These are phyloP conservation scores for Centruroides vittatus DNA, from an alignment of 1,140 invertebrate genomes.

Conservation along the genomic window DNA sequence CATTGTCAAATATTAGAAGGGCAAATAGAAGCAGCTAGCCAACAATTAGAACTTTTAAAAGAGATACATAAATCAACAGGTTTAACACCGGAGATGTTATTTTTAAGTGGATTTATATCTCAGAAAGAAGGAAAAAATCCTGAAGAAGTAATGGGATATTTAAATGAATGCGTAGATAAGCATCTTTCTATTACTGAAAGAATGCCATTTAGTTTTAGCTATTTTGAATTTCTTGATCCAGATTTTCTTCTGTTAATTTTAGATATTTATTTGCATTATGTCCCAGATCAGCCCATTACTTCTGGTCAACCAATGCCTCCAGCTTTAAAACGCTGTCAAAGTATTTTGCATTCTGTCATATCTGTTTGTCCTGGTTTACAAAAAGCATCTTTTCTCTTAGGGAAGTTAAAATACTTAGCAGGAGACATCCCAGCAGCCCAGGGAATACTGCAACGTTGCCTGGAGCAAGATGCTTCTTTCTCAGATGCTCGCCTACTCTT, in stretches of 20 bases:
- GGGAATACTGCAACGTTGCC: constrained; percentile 46
- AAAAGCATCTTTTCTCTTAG: constrained; percentile 53
- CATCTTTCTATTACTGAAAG: constrained; percentile 40
- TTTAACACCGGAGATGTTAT: constrained; percentile 30
- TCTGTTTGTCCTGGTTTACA: constrained; percentile 68
- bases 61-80: constrained; percentile 54
- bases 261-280: constrained; percentile 57
- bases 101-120: constrained; percentile 28
- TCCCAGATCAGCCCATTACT: constrained; percentile 40
- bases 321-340: constrained; percentile 39
- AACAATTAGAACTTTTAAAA: constrained; percentile 72
- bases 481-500: constrained; percentile 71
- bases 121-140: constrained; percentile 23
- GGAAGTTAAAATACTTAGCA: constrained; percentile 54
- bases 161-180: constrained; percentile 53
- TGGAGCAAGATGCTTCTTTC: constrained; percentile 57
- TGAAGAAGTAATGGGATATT: constrained; percentile 33
- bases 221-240: constrained; percentile 62
- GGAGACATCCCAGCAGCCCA: constrained; percentile 24
- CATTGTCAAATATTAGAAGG: constrained; percentile 52
- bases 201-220: constrained; percentile 54
- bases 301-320: constrained; percentile 33
- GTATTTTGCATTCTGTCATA: constrained; percentile 53
- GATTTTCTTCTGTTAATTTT: constrained; percentile 69
- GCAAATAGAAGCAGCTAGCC: constrained; percentile 46